These are phyloP conservation scores for Salvelinus fontinalis DNA, from an alignment of 2,113 vertebrate genomes.

Conservation along the genomic window DNA sequence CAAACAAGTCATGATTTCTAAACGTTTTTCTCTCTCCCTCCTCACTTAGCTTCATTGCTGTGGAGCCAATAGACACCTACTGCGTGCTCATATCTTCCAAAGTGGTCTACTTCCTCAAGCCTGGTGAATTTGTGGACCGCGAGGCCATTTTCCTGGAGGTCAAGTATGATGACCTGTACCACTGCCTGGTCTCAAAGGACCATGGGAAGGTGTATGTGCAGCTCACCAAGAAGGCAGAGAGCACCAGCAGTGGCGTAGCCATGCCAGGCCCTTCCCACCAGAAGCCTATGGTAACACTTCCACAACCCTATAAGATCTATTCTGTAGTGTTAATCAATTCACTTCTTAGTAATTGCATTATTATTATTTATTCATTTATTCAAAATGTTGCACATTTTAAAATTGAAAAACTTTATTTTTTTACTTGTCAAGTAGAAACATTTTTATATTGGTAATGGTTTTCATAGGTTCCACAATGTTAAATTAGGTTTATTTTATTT, in stretches of 20 bases:
- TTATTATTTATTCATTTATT: too few species aligned
- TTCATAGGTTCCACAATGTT: not conserved
- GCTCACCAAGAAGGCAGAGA: constrained; percentile 94
- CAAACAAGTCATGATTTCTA: not conserved
- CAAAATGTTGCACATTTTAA: too few species aligned
- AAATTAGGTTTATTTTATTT: not conserved
- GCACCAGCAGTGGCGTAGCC: constrained; percentile 85
- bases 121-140: constrained; percentile 81
- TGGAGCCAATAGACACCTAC: constrained; percentile 89
- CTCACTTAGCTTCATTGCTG: constrained; percentile 88
- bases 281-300: constrained; percentile 89
- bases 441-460: not conserved
- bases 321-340: too few species aligned
- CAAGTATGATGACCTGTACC: constrained; percentile 94
- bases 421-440: too few species aligned
- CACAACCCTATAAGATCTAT: not conserved
- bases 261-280: constrained; percentile 95
- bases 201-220: constrained; percentile 94
- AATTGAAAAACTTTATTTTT: too few species aligned
- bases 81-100: constrained; percentile 96
- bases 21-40: not conserved
- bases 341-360: too few species aligned
- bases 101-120: constrained; percentile 92
- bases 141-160: constrained; percentile 97
- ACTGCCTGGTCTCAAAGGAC: constrained; percentile 96